Evolutionary conservation across 2,797 vertebrate genomes (phyloP).

Genomic region (Oreochromis grahami): DNA sequence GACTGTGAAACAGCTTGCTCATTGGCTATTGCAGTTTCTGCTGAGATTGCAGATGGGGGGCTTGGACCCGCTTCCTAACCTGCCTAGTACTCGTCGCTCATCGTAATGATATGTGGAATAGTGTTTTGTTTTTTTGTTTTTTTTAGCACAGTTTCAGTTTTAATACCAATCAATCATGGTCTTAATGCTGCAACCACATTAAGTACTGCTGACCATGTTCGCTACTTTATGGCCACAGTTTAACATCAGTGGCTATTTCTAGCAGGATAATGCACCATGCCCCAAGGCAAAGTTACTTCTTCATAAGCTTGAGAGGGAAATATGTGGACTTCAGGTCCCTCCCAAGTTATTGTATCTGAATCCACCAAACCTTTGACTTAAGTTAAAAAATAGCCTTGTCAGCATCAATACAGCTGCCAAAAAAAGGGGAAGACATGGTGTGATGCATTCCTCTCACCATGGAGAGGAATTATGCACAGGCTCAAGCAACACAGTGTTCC

Average conservation of each 20-base stretch:
- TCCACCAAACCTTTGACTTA: fast-evolving
- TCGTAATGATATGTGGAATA: fast-evolving
- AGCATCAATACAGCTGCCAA: background rate
- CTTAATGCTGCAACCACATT: background rate
- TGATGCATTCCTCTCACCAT: background rate
- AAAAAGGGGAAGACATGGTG: background rate
- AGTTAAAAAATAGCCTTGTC: background rate
- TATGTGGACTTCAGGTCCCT: background rate
- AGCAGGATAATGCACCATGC: too few species aligned
- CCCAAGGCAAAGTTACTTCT: background rate
- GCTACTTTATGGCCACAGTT: background rate
- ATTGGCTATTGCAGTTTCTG: background rate
- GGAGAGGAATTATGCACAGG: background rate
- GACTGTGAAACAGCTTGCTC: background rate
- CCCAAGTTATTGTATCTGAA: background rate
- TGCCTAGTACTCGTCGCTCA: background rate
- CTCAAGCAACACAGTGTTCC: fast-evolving
- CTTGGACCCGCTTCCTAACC: background rate
- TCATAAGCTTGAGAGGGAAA: background rate
- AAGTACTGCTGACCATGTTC: background rate
- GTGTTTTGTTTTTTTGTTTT: background rate
- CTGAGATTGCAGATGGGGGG: background rate
- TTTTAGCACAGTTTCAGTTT: background rate
- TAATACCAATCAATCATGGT: background rate
- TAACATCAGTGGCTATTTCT: background rate